A percentile compares a stretch with the other conserved stretches of the same genome.
phyloP scores from a whole-genome alignment of 2,797 vertebrate species.

The Acipenser ruthenus region DNA sequence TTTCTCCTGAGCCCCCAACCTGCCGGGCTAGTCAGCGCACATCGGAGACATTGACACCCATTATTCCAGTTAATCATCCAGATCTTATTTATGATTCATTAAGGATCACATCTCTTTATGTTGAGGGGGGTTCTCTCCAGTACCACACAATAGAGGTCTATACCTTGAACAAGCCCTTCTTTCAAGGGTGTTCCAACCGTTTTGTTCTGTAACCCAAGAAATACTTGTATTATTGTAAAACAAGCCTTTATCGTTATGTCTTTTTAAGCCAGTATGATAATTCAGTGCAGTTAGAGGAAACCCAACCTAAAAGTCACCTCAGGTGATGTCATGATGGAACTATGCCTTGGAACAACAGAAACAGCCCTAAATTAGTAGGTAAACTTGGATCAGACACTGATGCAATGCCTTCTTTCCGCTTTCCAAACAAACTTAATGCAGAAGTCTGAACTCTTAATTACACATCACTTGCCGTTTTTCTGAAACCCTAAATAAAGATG shows the following conservation, averaged over 20 bases:
- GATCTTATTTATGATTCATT: constrained; percentile 30
- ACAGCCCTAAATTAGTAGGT: not conserved
- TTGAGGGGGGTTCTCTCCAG: constrained; percentile 19
- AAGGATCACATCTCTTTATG: constrained; percentile 22
- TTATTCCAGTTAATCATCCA: constrained; percentile 21
- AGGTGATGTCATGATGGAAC: constrained; percentile 4
- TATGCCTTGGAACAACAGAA: not conserved
- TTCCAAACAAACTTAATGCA: not conserved
- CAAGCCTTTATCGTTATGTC: constrained; percentile 23
- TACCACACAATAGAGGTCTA: constrained; percentile 34
- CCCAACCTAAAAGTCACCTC: not conserved
- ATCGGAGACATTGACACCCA: constrained; percentile 25
- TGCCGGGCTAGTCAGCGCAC: constrained; percentile 27
- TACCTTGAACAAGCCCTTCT: constrained; percentile 28
- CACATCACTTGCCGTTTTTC: not conserved
- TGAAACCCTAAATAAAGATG: not conserved
- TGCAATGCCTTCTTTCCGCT: not conserved
- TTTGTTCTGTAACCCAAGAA: constrained; percentile 15
- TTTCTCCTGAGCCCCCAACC: constrained; percentile 24
- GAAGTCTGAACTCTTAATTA: not conserved
- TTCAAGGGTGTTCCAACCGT: constrained; percentile 16
- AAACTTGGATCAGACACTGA: not conserved
- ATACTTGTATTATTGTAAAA: constrained; percentile 21
- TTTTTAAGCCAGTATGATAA: constrained; percentile 8
- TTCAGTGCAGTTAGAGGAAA: constrained; percentile 11